Evolutionary conservation across 1,140 invertebrate genomes (phyloP).

Genomic region (Palaemon carinicauda): DNA sequence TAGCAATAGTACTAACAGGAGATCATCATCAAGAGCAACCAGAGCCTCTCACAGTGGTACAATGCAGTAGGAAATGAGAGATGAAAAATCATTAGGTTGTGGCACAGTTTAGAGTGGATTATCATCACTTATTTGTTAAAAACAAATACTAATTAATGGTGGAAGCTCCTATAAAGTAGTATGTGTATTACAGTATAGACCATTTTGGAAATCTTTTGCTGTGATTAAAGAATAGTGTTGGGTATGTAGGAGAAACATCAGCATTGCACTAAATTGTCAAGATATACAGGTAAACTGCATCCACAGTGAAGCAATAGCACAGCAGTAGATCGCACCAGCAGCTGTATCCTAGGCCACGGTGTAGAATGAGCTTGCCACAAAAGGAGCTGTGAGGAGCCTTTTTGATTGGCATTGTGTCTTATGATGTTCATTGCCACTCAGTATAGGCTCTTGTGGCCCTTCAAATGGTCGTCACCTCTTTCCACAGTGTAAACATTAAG

Average conservation of each 20-base stretch:
- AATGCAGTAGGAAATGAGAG: not conserved
- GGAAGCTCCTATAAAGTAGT: not conserved
- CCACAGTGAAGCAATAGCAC: conserved; percentile 33
- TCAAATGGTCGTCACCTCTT: conserved; percentile 44
- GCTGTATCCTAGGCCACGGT: not conserved
- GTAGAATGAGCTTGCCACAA: not conserved
- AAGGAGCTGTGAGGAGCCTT: too few relatives aligned
- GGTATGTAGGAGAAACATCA: not conserved
- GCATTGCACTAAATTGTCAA: not conserved
- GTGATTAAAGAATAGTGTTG: not conserved
- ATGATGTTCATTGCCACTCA: not conserved
- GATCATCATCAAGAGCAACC: conserved; percentile 16
- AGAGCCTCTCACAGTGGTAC: conserved; percentile 35
- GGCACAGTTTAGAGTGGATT: too few relatives aligned
- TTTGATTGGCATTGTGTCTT: not conserved
- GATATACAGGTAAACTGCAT: not conserved
- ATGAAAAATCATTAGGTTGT: too few relatives aligned
- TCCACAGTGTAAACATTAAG: conserved; percentile 52
- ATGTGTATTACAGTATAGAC: conserved; percentile 12
- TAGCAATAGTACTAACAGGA: not conserved
- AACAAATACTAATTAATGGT: not conserved
- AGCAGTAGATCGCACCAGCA: conserved; percentile 27
- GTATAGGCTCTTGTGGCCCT: conserved; percentile 29
- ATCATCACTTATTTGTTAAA: too few relatives aligned
- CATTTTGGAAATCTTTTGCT: not conserved